Percentiles rank a stretch among this genome's conserved stretches.
phyloP scores from a whole-genome alignment of 35 echinoderm and acorn worm genomes.

The Heliocidaris erythrogramma region DNA sequence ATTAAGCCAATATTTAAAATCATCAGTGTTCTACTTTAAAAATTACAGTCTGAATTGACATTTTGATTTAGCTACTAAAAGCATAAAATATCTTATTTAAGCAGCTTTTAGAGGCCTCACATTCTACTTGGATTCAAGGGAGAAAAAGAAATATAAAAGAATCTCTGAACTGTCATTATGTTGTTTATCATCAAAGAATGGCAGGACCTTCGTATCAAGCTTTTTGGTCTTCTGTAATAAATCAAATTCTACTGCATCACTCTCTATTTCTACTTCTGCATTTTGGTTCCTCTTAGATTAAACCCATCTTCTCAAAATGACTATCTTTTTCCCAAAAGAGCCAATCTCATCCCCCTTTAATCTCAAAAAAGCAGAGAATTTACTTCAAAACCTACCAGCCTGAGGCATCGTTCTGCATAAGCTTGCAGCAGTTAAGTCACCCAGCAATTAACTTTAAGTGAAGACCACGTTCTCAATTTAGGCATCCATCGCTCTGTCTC shows the following conservation, averaged over 20 bases:
- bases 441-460: not conserved
- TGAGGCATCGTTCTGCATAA: not conserved
- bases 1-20: too few relatives aligned
- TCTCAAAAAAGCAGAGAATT: not conserved
- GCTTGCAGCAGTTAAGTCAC: conserved; percentile 15
- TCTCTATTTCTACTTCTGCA: not conserved
- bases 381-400: not conserved
- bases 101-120: too few relatives aligned
- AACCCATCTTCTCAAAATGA: not conserved
- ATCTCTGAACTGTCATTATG: too few relatives aligned
- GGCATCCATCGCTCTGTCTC: not conserved
- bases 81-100: too few relatives aligned
- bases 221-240: not conserved
- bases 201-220: too few relatives aligned
- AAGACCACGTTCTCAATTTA: conserved; percentile 17
- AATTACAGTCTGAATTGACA: too few relatives aligned
- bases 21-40: too few relatives aligned
- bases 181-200: too few relatives aligned
- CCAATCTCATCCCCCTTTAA: not conserved
- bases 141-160: too few relatives aligned
- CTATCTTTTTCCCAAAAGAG: not conserved
- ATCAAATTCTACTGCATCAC: not conserved
- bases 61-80: too few relatives aligned
- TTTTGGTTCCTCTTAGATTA: not conserved
- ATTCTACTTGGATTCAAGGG: too few relatives aligned